Evolutionary conservation across 2,797 vertebrate genomes (phyloP).

Genomic region (Garrulus glandarius): DNA sequence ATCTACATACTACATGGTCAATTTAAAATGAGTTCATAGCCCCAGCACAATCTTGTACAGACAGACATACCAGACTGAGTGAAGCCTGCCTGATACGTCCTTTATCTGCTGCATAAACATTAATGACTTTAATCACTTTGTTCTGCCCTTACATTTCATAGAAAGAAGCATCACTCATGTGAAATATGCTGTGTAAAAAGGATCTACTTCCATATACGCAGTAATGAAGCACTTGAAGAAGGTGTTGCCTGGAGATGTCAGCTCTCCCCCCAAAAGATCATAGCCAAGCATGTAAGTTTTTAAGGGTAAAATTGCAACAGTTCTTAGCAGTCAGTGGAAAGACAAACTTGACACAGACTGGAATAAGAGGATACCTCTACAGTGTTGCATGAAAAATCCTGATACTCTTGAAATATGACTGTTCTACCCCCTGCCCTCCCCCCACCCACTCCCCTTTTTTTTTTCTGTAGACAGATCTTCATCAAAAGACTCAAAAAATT

Average conservation of each 20-base stretch:
- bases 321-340: background rate
- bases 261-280: background rate
- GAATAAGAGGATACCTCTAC: background rate
- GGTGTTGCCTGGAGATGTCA: background rate
- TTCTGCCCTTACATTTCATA: constrained; percentile 1
- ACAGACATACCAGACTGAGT: background rate
- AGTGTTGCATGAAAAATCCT: background rate
- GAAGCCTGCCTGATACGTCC: background rate
- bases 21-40: background rate
- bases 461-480: background rate
- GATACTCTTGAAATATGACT: background rate
- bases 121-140: constrained; percentile 19
- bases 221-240: background rate
- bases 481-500: background rate
- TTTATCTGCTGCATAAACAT: constrained; percentile 5
- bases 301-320: constrained; percentile 12
- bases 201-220: background rate
- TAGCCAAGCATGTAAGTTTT: background rate
- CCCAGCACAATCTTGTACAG: background rate
- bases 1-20: background rate
- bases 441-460: fast-evolving
- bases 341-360: background rate
- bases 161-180: background rate
- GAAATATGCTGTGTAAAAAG: background rate
- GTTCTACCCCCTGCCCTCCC: fast-evolving